phyloP scores from a whole-genome alignment of 2,888 invertebrate genomes.

The Mythimna loreyi region DNA sequence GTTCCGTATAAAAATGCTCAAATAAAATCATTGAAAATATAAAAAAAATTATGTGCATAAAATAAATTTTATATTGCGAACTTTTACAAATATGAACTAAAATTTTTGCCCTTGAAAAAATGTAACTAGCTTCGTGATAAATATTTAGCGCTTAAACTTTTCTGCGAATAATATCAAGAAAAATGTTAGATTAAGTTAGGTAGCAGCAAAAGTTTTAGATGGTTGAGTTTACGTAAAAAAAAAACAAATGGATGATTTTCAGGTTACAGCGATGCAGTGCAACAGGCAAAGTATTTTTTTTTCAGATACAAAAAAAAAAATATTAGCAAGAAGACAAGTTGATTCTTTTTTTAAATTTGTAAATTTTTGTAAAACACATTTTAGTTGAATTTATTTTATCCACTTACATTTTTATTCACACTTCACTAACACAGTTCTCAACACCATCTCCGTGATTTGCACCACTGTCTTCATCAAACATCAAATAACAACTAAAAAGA shows the following conservation, averaged over 20 bases:
- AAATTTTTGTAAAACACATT: neutral
- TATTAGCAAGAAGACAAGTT: neutral
- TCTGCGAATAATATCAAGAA: neutral
- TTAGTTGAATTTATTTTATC: neutral
- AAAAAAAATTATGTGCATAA: no score
- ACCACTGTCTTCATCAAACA: slow-evolving; percentile 67
- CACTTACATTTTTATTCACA: slow-evolving; percentile 25
- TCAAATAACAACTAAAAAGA: slow-evolving; percentile 66
- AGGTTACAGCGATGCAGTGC: slow-evolving; percentile 40
- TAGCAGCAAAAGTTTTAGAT: neutral
- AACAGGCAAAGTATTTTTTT: slow-evolving; percentile 38
- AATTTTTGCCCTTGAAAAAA: no score
- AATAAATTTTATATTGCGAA: no score
- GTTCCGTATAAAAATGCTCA: no score
- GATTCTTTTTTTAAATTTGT: no score
- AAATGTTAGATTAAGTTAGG: no score
- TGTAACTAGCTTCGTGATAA: neutral
- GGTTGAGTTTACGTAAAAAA: slow-evolving; percentile 22
- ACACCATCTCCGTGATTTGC: slow-evolving; percentile 26
- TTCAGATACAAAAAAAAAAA: neutral
- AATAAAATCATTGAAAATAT: no score
- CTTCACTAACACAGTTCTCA: slow-evolving; percentile 3
- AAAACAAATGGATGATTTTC: slow-evolving; percentile 51
- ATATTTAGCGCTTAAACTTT: neutral
- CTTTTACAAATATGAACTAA: no score